Evolutionary conservation across 2,113 vertebrate genomes (phyloP).

Genomic region (Romanogobio albipinnatus): DNA sequence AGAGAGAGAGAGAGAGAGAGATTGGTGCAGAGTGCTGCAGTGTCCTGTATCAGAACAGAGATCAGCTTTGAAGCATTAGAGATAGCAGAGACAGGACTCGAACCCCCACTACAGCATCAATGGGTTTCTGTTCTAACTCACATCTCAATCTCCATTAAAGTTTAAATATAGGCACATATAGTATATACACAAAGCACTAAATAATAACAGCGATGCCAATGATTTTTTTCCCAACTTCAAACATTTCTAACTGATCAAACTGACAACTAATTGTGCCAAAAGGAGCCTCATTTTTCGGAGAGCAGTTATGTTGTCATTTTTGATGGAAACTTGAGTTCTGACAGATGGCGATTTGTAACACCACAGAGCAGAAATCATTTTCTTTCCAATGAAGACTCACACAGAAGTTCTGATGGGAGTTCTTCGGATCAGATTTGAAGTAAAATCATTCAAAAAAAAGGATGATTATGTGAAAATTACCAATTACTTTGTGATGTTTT

Average conservation of each 20-base stretch:
- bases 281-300: neutral
- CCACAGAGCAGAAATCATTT: neutral
- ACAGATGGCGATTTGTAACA: constrained; percentile 1
- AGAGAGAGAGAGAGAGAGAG: neutral
- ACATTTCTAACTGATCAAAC: neutral
- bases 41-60: constrained; percentile 47
- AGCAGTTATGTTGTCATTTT: neutral
- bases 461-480: neutral
- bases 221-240: neutral
- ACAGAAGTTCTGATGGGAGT: neutral
- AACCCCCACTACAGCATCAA: neutral
- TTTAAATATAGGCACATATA: neutral
- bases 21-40: constrained; percentile 53
- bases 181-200: neutral
- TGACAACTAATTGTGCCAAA: neutral
- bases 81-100: constrained; percentile 1
- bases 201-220: neutral
- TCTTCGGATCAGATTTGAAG: neutral
- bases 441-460: too few species aligned
- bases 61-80: constrained; percentile 40
- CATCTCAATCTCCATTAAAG: constrained; percentile 2
- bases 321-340: neutral
- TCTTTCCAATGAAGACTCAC: neutral
- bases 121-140: neutral
- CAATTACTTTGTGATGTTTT: neutral